Evolutionary conservation across 2,113 vertebrate genomes (phyloP), one percentile per base, ranked within the genome.

Genomic region (Leiothrix lutea): DNA sequence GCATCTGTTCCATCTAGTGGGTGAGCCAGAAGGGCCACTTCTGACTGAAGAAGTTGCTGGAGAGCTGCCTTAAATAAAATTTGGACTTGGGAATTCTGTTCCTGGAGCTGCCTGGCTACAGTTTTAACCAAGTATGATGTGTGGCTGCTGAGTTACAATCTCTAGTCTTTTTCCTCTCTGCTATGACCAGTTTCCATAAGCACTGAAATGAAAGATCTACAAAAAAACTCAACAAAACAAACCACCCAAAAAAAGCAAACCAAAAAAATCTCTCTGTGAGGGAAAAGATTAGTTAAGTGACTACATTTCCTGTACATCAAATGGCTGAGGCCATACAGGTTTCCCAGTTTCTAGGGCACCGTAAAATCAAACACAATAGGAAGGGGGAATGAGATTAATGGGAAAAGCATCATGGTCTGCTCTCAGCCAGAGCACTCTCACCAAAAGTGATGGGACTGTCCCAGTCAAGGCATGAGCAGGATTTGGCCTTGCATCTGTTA

Each of bases 401-500:
- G 56, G 75, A 29, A 90, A 95, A 93, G 67, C 0, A 3, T 92
- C 90, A 83, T 0, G 1, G 18, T 74, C 64, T 86, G n/a, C 51
- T 93, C 48, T 80, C 90, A 74, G 67, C 47, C 64, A 83, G 47
- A 66, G 64, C 31, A 86, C 21, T 61, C 2, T 1, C 67, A 86
- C 64, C 75, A 56, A 77, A 92, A 90, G 44, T 24, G 57, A 67
- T 78, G 23, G 48, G 82, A 50, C 67, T 0, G 3, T 1, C 21
- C 66, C 70, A 94, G 78, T 54, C 45, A 53, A 95, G 50, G 81
- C 70, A 62, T 40, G 54, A 94, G 45, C 45, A 79, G 67, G 80
- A 87, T 95, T 84, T 94, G 77, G 75, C 71, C 48, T 78, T 78
- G 67, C 69, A 72, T 88, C 90, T 93, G 40, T 90, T 90, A 71